Evolutionary conservation across 1,140 invertebrate genomes (phyloP).

Genomic region (Drosophila grimshawi): DNA sequence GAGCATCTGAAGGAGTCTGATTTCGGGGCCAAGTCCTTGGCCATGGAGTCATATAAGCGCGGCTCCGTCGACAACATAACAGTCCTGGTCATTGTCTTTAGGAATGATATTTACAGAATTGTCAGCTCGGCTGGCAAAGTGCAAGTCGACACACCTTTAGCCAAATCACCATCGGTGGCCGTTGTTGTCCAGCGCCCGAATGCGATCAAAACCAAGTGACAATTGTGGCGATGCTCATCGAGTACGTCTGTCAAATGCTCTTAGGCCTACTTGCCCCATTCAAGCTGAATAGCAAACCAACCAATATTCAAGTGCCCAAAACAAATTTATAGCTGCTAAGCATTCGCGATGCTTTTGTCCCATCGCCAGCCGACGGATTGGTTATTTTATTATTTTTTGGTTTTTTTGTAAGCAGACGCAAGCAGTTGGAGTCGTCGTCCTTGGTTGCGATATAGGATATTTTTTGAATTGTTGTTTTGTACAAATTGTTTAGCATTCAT

Average conservation of each 20-base stretch:
- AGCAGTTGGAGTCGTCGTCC: background rate
- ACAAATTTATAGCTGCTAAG: slow-evolving; percentile 43
- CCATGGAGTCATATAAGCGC: slow-evolving; percentile 94
- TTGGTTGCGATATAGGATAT: slow-evolving; percentile 35
- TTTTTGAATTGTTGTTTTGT: slow-evolving; percentile 50
- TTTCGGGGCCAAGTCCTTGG: slow-evolving; percentile 95
- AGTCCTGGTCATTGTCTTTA: slow-evolving; percentile 95
- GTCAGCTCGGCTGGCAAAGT: slow-evolving; percentile 28
- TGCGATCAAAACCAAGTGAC: slow-evolving; percentile 73
- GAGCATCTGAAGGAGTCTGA: slow-evolving; percentile 92
- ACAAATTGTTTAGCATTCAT: slow-evolving; percentile 42
- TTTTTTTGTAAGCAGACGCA: background rate
- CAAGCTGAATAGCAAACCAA: slow-evolving; percentile 12
- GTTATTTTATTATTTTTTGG: background rate
- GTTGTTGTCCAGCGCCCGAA: slow-evolving; percentile 67
- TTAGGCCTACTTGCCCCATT: background rate
- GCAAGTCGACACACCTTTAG: slow-evolving; percentile 13
- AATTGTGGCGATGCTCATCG: background rate
- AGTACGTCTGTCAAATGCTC: slow-evolving; percentile 18
- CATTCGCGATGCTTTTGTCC: slow-evolving; percentile 31
- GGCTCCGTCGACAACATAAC: slow-evolving; percentile 98
- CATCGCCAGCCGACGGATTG: slow-evolving; percentile 30
- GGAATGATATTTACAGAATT: slow-evolving; percentile 85
- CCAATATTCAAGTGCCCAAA: slow-evolving; percentile 58
- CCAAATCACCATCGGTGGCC: slow-evolving; percentile 43